A percentile compares a stretch with the other conserved stretches of the same genome.
These are phyloP conservation scores for Tenthredo distinguenda DNA, from an alignment of 2,888 invertebrate species.

Conservation along the genomic window DNA sequence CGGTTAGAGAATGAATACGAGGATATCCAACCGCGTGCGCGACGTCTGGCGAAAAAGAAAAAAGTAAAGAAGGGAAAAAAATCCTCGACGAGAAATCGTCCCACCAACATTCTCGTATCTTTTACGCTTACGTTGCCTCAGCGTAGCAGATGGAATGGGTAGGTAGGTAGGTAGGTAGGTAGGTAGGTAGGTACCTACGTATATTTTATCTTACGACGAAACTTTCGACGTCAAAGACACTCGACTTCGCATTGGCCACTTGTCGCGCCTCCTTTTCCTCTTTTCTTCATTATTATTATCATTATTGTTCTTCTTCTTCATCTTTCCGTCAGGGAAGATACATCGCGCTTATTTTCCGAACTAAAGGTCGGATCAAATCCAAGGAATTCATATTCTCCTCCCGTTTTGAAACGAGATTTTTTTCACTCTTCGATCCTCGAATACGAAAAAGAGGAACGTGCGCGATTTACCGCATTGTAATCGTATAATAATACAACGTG, in stretches of 20 bases:
- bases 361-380: neutral
- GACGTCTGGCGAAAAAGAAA: slow-evolving; percentile 25
- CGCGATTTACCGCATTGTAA: neutral
- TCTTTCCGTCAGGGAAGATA: neutral
- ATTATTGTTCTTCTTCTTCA: neutral
- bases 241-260: slow-evolving; percentile 45
- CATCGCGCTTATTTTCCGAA: neutral
- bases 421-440: neutral
- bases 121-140: slow-evolving; percentile 38
- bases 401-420: neutral
- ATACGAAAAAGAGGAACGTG: neutral
- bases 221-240: slow-evolving; percentile 25
- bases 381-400: neutral
- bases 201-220: slow-evolving; percentile 36
- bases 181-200: neutral
- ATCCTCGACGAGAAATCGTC: slow-evolving; percentile 27
- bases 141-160: neutral
- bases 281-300: neutral
- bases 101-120: slow-evolving; percentile 31
- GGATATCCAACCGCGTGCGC: neutral
- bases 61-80: neutral
- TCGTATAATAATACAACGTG: neutral
- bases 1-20: slow-evolving; percentile 8
- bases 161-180: neutral
- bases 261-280: slow-evolving; percentile 20